Evolutionary conservation across 2,888 invertebrate species (phyloP).

Genomic region (Antheraea yamamai): DNA sequence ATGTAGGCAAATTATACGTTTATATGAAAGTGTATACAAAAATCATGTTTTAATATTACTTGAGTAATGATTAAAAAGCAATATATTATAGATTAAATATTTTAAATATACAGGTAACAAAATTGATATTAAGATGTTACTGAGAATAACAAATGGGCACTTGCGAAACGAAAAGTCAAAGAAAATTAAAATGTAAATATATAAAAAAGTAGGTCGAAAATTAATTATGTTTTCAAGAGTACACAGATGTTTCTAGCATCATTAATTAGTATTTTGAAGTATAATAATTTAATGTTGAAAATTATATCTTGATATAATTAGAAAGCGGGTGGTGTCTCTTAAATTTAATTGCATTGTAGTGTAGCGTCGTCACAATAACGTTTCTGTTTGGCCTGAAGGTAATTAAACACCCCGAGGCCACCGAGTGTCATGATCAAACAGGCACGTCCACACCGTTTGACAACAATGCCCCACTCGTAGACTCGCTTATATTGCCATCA

Average conservation of each 20-base stretch:
- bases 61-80: no score
- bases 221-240: conserved; percentile 4
- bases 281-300: conserved; percentile 1
- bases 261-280: conserved; percentile 1
- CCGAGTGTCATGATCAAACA: conserved; percentile 27
- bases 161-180: conserved; percentile 2
- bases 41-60: no score
- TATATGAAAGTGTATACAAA: no score
- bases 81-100: not conserved
- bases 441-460: conserved; percentile 30
- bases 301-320: conserved; percentile 13
- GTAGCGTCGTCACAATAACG: conserved; percentile 11
- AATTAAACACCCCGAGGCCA: conserved; percentile 30
- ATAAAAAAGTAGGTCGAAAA: not conserved
- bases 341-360: conserved; percentile 21
- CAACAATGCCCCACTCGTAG: conserved; percentile 30
- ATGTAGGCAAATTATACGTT: no score
- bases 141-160: not conserved
- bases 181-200: not conserved
- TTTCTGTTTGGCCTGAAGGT: conserved; percentile 20
- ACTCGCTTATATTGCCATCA: conserved; percentile 18
- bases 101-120: not conserved
- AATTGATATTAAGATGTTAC: not conserved
- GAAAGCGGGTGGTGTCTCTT: conserved; percentile 15
- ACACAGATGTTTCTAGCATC: not conserved